These are phyloP conservation scores for Cheumatopsyche charites DNA, from an alignment of 1,140 invertebrate genomes.

Conservation along the genomic window DNA sequence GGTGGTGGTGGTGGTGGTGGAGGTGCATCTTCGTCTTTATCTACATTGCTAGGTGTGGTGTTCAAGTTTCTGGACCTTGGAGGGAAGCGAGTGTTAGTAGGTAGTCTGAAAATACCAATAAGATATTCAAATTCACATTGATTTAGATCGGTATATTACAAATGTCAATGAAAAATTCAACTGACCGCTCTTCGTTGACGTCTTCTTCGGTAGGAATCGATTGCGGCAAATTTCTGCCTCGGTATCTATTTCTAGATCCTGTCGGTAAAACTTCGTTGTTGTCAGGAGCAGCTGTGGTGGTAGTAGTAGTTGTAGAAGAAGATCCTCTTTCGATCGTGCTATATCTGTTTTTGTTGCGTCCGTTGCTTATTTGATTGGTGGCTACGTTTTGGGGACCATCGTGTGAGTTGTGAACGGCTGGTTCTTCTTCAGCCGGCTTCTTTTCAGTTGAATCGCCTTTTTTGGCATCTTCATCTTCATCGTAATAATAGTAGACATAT, in stretches of 20 bases:
- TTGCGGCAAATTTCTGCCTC: conserved; percentile 64
- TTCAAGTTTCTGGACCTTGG: conserved; percentile 70
- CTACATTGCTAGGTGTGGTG: conserved; percentile 51
- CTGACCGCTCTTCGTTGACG: conserved; percentile 60
- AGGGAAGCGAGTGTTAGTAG: conserved; percentile 79
- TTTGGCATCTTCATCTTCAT: conserved; percentile 68
- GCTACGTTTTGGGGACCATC: conserved; percentile 64
- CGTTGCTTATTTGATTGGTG: conserved; percentile 57
- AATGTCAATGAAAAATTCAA: not conserved
- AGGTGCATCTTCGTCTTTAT: conserved; percentile 53
- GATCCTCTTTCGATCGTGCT: conserved; percentile 69
- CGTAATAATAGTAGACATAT: conserved; percentile 90
- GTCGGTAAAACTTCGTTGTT: conserved; percentile 73
- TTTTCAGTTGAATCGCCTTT: conserved; percentile 52
- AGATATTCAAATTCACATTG: too few species aligned
- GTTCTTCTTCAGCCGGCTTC: conserved; percentile 45
- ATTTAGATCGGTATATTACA: too few species aligned
- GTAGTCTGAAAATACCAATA: conserved; percentile 63
- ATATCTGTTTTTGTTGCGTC: conserved; percentile 66
- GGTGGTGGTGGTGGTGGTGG: conserved; percentile 26
- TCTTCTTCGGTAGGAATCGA: conserved; percentile 60
- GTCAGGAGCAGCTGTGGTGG: conserved; percentile 56
- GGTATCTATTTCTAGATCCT: conserved; percentile 59
- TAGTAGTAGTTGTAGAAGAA: conserved; percentile 52
- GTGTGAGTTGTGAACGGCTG: conserved; percentile 59